Conservation (phyloP, 2,888 invertebrate genomes). For the Harpalus rufipes region DNA sequence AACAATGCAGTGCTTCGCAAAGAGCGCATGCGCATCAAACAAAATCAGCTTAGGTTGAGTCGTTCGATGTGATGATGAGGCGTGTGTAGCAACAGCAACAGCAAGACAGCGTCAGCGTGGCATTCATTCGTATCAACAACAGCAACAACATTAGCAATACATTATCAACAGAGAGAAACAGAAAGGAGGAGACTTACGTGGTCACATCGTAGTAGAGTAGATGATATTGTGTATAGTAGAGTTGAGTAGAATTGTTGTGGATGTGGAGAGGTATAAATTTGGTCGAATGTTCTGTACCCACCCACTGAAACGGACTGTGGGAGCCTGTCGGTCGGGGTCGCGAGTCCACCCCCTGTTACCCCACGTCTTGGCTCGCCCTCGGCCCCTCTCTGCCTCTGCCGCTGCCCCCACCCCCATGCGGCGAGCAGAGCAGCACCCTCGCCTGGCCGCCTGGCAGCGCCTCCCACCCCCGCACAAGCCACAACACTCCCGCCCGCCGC, state of each 20-base stretch:
- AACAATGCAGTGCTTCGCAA: slow-evolving; percentile 36
- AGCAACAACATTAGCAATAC: not conserved
- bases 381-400: slow-evolving; percentile 5
- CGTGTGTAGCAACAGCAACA: slow-evolving; percentile 15
- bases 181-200: slow-evolving; percentile 38
- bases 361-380: slow-evolving; percentile 42
- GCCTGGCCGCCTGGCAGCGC: slow-evolving; percentile 4
- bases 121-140: slow-evolving; percentile 32
- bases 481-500: not conserved
- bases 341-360: slow-evolving; percentile 75
- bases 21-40: slow-evolving; percentile 40
- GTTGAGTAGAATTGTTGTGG: slow-evolving; percentile 25
- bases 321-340: slow-evolving; percentile 69
- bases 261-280: slow-evolving; percentile 53
- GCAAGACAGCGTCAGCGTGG: slow-evolving; percentile 29
- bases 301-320: slow-evolving; percentile 71
- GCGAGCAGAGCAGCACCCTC: slow-evolving; percentile 35
- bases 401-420: slow-evolving; percentile 39
- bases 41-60: slow-evolving; percentile 33
- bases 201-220: slow-evolving; percentile 54
- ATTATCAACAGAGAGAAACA: not conserved
- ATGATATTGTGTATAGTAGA: slow-evolving; percentile 7
- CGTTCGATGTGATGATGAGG: slow-evolving; percentile 59
- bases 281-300: slow-evolving; percentile 68
- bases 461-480: slow-evolving; percentile 6